phyloP scores from a whole-genome alignment of 2,113 vertebrate genomes.

The Engystomops pustulosus region DNA sequence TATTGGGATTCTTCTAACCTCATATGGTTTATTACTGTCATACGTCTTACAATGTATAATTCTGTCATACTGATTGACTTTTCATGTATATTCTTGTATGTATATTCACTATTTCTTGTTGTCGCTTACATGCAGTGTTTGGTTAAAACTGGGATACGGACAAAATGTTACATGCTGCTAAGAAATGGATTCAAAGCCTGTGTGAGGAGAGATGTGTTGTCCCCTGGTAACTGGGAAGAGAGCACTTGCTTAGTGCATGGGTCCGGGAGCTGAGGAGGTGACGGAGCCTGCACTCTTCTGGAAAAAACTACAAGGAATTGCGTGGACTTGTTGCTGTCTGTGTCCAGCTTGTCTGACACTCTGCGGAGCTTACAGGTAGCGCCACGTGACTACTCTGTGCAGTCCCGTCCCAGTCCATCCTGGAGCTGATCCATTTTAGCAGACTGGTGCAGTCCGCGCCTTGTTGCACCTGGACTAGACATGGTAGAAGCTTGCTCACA shows the following conservation, averaged over 20 bases:
- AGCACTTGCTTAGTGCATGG: background rate
- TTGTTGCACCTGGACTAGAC: constrained; percentile 7
- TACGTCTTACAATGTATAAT: no score
- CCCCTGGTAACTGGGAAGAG: background rate
- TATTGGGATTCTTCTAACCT: no score
- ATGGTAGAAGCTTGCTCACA: background rate
- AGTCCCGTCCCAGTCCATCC: background rate
- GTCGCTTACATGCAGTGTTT: no score
- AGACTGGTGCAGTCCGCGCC: background rate
- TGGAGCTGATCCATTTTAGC: background rate
- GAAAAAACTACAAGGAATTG: constrained; percentile 10
- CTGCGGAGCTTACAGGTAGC: background rate
- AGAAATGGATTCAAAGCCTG: background rate
- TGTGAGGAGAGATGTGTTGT: background rate
- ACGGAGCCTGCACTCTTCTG: background rate
- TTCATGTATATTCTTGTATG: no score
- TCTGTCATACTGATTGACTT: no score
- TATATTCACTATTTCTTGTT: no score
- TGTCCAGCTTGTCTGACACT: background rate
- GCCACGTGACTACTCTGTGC: background rate
- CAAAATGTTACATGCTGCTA: no score
- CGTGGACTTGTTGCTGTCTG: constrained; percentile 40
- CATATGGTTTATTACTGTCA: no score
- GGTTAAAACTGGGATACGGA: no score
- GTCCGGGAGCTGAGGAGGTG: background rate